Conservation (phyloP, 2,797 vertebrate species). For the Cyclopterus lumpus region DNA sequence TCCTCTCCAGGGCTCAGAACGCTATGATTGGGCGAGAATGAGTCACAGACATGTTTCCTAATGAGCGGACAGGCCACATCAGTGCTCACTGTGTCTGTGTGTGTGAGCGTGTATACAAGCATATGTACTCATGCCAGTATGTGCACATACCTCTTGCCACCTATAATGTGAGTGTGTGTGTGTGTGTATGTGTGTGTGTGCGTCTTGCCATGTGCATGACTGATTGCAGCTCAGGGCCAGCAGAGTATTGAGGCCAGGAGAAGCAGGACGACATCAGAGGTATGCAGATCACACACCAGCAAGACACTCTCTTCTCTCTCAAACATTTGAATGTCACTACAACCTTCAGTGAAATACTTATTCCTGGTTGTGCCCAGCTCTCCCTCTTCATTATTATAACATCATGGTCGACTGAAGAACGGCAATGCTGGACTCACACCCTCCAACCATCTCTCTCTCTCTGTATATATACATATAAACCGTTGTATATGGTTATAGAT, state of each 20-base stretch:
- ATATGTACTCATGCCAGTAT: constrained; percentile 4
- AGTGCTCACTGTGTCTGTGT: constrained; percentile 12
- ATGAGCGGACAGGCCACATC: constrained; percentile 51
- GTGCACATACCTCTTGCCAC: constrained; percentile 6
- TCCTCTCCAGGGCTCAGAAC: not conserved
- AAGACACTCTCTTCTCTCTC: not conserved
- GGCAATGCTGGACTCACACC: constrained; percentile 5
- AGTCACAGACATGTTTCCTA: constrained; percentile 48
- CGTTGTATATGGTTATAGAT: no score
- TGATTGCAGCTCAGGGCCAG: constrained; percentile 33
- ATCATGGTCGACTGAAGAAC: not conserved
- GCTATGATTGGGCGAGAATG: constrained; percentile 31
- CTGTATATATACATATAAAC: no score
- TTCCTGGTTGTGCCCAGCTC: not conserved
- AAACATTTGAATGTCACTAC: not conserved
- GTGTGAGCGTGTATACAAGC: constrained; percentile 8
- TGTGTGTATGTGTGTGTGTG: not conserved
- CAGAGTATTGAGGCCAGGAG: constrained; percentile 42
- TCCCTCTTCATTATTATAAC: not conserved
- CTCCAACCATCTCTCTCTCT: not conserved
- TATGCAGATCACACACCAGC: constrained; percentile 38
- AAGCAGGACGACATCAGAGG: constrained; percentile 49
- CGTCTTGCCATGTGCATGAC: constrained; percentile 8
- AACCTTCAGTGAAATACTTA: not conserved
- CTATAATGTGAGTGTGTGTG: constrained; percentile 12